Base-by-base conservation (phyloP, 2,797 vertebrate species). In the Holocentrus rufus region DNA sequence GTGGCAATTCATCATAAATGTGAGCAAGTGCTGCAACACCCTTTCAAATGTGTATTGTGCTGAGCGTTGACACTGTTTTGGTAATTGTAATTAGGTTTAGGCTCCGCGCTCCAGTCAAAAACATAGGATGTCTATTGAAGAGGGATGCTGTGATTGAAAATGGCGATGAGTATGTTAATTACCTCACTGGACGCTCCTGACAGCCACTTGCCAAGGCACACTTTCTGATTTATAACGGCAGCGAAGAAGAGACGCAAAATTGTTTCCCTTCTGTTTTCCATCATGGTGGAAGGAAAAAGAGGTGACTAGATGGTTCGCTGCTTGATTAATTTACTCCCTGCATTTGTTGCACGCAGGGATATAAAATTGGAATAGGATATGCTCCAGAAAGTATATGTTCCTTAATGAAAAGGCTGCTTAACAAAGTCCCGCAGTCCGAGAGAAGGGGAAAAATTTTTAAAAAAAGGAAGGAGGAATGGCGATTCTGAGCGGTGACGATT, bases 1-100 rank as follows among this genome's bases (percentile, higher is more conserved):
- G 34, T 42, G 50, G 85, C 85, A 82, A 90, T 89, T 91, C 82
- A 91, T 90, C 86, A 83, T 64, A 39, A 82, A 77, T 79, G 64
- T 3, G 57, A 79, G 60, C 71, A 57, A 34, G 74, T 23, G 76
- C 55, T 25, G 60, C 68, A 85, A 85, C 68, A 62, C 65, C 63
- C 78, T 85, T 84, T 78, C 63, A 68, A 55, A 87, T 73, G 68
- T 79, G 80, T 77, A 73, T 85, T 86, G 76, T 58, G 72, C 76
- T 58, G 34, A 73, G 64, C 30, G 64, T 72, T 69, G 55, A 52
- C 58, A 46, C 62, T n/a, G 62, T 79, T 77, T 53, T 53, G 49
- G 65, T 74, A 53, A 76, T 84, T 85, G 83, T 79, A 89, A 91
- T 91, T 77, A 84, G 72, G 36, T 46, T 68, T 70, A 22, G 10